phyloP scores from a whole-genome alignment of 2,888 invertebrate species.

The Andrena minutula region DNA sequence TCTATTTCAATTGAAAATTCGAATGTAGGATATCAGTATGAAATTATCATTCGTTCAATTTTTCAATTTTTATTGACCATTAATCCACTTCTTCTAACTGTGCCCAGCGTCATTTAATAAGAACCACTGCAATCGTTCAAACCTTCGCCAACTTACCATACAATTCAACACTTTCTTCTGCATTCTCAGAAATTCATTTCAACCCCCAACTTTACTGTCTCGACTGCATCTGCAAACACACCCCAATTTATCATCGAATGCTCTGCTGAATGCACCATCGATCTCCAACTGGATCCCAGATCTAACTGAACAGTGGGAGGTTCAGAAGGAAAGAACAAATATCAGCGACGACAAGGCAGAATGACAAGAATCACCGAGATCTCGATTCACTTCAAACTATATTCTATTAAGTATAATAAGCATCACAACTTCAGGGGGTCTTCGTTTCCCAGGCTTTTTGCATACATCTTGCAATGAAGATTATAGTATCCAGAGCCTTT shows the following conservation, averaged over 20 bases:
- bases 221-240: too few relatives aligned
- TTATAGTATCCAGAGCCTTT: too few relatives aligned
- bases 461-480: too few relatives aligned
- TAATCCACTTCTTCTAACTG: not conserved
- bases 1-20: not conserved
- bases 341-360: conserved; percentile 37
- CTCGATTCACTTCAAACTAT: not conserved
- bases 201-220: too few relatives aligned
- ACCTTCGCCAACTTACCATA: not conserved
- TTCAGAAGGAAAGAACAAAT: conserved; percentile 11
- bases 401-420: not conserved
- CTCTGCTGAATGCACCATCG: too few relatives aligned
- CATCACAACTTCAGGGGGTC: not conserved
- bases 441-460: too few relatives aligned
- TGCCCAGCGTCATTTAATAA: not conserved
- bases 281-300: not conserved
- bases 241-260: too few relatives aligned
- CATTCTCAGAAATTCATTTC: too few relatives aligned
- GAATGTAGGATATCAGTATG: not conserved
- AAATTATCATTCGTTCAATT: not conserved
- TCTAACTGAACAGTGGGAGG: not conserved
- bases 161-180: not conserved
- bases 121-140: too few relatives aligned
- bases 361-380: conserved; percentile 17
- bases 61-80: not conserved